Evolutionary conservation across 2,888 invertebrate species (phyloP).

Genomic region (Koerneria pararmatus): DNA sequence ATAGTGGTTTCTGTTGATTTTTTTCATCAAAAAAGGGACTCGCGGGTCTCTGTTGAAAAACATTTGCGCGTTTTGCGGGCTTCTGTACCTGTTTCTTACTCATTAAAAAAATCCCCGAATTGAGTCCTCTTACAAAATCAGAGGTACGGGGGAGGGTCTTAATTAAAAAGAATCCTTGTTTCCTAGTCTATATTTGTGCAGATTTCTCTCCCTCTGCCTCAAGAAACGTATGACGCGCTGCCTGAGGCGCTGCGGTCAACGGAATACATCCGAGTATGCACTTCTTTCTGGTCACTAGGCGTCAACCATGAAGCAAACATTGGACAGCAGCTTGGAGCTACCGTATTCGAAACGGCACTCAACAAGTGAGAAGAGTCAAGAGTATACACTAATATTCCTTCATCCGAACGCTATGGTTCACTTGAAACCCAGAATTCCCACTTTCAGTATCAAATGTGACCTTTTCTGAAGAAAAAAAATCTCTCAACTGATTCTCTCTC

Average conservation of each 20-base stretch:
- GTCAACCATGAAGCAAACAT: constrained; percentile 57
- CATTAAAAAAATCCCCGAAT: too few species aligned
- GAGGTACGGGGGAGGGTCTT: too few species aligned
- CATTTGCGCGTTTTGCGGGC: too few species aligned
- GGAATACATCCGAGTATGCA: constrained; percentile 2
- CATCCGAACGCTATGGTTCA: background rate
- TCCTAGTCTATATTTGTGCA: too few species aligned
- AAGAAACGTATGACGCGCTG: constrained; percentile 37
- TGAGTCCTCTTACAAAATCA: too few species aligned
- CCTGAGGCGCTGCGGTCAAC: constrained; percentile 31
- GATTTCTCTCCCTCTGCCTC: constrained; percentile 46
- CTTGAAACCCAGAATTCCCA: background rate
- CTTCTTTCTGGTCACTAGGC: constrained; percentile 29
- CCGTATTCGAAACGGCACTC: constrained; percentile 32
- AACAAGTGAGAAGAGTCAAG: constrained; percentile 27
- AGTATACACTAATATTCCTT: background rate
- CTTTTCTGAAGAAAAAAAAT: background rate
- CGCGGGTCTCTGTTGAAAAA: too few species aligned
- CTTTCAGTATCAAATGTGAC: background rate
- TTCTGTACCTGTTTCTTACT: too few species aligned
- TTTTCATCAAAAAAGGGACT: too few species aligned
- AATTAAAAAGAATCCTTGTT: too few species aligned
- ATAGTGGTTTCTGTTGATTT: too few species aligned
- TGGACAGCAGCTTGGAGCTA: constrained; percentile 43
- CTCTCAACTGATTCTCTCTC: background rate